Conservation (phyloP, 2,113 vertebrate genomes). For the Salvelinus fontinalis region DNA sequence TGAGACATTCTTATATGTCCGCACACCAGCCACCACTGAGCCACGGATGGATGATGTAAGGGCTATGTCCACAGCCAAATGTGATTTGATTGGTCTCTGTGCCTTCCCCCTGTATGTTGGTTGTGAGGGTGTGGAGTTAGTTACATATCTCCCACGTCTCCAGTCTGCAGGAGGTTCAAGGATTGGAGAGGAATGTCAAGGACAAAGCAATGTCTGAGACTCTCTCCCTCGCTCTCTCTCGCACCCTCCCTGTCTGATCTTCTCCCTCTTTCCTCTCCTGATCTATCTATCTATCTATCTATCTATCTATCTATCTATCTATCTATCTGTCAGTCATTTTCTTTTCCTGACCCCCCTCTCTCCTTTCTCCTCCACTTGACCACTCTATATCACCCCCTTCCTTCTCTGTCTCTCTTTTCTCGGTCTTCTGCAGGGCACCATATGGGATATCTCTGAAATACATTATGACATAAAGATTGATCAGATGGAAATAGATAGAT, state of each 20-base stretch:
- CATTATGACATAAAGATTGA: constrained; percentile 12
- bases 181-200: constrained; percentile 63
- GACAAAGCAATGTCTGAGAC: constrained; percentile 43
- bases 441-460: constrained; percentile 7
- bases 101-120: neutral
- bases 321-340: no score
- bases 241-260: constrained; percentile 10
- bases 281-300: neutral
- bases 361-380: constrained; percentile 5
- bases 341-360: neutral
- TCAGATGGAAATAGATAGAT: constrained; percentile 1
- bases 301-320: constrained; percentile 1
- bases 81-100: neutral
- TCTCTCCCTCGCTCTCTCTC: constrained; percentile 13
- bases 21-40: no score
- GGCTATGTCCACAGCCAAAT: neutral
- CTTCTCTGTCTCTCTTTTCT: neutral
- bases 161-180: constrained; percentile 40
- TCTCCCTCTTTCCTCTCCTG: neutral
- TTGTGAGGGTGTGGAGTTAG: constrained; percentile 42
- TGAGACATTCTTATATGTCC: no score
- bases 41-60: no score
- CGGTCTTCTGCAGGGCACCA: neutral
- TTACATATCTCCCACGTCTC: constrained; percentile 52
- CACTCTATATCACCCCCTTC: neutral